Base-by-base conservation (phyloP, 2,113 vertebrate species). In the Ginglymostoma cirratum region DNA sequence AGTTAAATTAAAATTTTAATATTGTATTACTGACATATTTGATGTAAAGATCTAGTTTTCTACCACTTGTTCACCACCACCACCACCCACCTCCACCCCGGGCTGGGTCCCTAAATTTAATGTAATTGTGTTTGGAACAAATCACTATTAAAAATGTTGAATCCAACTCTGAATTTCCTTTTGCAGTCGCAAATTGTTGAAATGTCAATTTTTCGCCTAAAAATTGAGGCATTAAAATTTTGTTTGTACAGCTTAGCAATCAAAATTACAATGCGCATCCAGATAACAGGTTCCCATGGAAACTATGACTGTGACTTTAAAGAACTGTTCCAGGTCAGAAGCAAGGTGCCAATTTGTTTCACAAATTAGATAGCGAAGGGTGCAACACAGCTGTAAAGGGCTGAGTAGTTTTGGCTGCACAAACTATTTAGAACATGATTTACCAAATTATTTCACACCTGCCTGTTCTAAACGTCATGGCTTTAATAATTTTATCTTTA, bases 391-490 rank as follows among this genome's bases (percentile, higher is more conserved):
- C 48, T 90, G 87, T 90, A 66, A 93, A 93, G 65, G 23, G 23
- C 19, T 23, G 89, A 17, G 61, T 65, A 23, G 30, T 55, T 65
- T 90, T 61, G 52, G 52, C 30, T 30, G 52, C 8, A 55, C 0
- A 24, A 38, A 66, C 30, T 38, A 38, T 66, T 93, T 93, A 66
- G 17, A 67, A 93, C 89, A 93, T 21, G 17, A 66, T 42, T 66
- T 93, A 34, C 34, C 34, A 67, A 92, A 93, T 93, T 90, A 90
- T 90, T 90, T 90, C 89, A 67, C 21, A 66, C 61, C n/a, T 65
- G 27, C 52, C 21, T 42, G 4, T 19, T 93, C 48, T 66, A 93
- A 66, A 93, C 2, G 66, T 38, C 65, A 34, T 30, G n/a, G 87
- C 61, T 92, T 66, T 55, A 34, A 34, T 61, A 38, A 38, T 93